Base-by-base conservation (phyloP, 2,888 invertebrate species). In the Mythimna lalbum region DNA sequence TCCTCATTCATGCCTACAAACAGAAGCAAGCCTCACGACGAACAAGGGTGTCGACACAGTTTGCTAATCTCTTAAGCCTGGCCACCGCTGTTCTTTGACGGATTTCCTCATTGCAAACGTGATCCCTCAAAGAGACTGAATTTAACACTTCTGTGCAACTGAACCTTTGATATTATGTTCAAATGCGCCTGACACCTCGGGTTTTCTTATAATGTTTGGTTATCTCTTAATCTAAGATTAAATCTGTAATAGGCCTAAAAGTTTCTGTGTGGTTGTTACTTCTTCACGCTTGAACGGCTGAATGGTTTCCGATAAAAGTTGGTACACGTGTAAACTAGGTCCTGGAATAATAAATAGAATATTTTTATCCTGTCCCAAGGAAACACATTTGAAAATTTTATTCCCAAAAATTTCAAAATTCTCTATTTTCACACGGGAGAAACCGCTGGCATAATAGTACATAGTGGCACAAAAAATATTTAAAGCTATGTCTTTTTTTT, bases 111-210 rank as follows among this genome's bases (percentile, higher is more conserved):
- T 69, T 69, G 69, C 73, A 76, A 47, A 52, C 57, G 63, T 69
- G 66, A 80, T 76, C 76, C 63, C 69, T 76, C 80, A 80, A 80
- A 80, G 76, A 67, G 80, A 80, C 69, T 76, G 55, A 72, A 76
- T 66, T 65, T 64, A 75, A 72, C 66, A 67, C 63, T 69, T 57
- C 53, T 67, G 53, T 50, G 57, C 17, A 64, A 33, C 67, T 64
- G 55, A 72, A 80, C 57, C 76, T 62, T 68, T 63, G 68, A 50
- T 66, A 65, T 63, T 61, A 69, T 50, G 71, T 80, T 61, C 31
- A 57, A 69, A 75, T 70, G 53, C 55, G 53, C 27, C 59, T 56
- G n/a, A 61, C 61, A 68, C 47, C 27, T 67, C 6, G 4, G 3
- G 39, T 33, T 69, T 52, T 4, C 60, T 49, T 61, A 43, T 49